Evolutionary conservation across 2,888 invertebrate genomes (phyloP), one percentile per base, ranked within the genome.

Genomic region (Harpalus rufipes): DNA sequence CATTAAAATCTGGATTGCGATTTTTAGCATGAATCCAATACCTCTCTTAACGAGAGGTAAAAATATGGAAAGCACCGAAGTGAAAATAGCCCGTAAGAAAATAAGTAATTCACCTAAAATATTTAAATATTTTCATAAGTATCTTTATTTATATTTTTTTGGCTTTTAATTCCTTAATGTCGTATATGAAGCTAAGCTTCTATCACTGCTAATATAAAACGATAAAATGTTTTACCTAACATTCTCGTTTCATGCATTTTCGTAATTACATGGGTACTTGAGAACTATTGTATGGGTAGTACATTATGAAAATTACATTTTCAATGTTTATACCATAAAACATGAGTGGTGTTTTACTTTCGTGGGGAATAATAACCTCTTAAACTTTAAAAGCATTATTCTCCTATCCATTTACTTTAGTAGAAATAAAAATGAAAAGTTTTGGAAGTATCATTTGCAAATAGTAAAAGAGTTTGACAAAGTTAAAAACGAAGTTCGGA

Each of bases 401-500:
- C 44, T 51, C 44, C 44, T 3, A 51, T 51, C 6, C 68, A n/a
- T 68, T 39, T 14, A 39, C 12, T 68, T 39, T 7, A 68, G 39
- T 8, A 32, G 32, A 32, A 68, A 68, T 32, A 10, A 68, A 25
- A 25, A 63, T 63, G 21, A 25, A 63, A 68, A 68, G 68, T 39
- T 32, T 12, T 12, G n/a, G 32, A 68, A 68, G 68, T 68, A 68
- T 68, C 68, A 68, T 32, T 68, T 68, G 68, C 39, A 68, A 68
- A 68, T 68, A 68, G 32, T 39, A 25, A 32, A 68, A 68, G 39
- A 68, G 39, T 39, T 68, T 68, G 32, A 32, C 25, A 68, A 68
- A 68, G 32, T 68, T 39, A 39, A n/a, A 68, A 68, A 65, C 65
- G n/a, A 68, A 68, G 68, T 68, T 68, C 14, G 25, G 5, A 65